Conservation (phyloP, 2,113 vertebrate genomes). For the Panthera leo region DNA sequence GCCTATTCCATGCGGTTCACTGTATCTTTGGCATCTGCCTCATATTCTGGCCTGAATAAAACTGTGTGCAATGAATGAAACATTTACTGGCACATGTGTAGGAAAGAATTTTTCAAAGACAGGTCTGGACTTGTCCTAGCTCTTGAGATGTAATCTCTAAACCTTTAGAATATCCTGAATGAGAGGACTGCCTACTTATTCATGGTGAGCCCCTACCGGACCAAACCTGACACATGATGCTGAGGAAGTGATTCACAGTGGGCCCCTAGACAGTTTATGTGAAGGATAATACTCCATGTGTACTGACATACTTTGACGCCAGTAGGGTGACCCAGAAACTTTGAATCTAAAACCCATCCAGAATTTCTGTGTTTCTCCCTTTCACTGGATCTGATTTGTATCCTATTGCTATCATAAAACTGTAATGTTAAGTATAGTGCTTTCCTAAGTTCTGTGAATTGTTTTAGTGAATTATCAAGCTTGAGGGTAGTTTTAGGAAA, state of each 20-base stretch:
- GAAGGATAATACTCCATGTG: background rate
- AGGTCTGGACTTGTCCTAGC: background rate
- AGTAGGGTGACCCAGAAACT: background rate
- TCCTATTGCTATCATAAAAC: background rate
- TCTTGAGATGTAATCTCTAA: background rate
- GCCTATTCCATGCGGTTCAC: background rate
- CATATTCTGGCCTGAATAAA: background rate
- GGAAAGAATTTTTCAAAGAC: background rate
- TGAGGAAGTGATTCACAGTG: background rate
- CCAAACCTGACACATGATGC: background rate
- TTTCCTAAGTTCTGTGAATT: background rate
- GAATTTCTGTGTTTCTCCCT: background rate
- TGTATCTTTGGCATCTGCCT: background rate
- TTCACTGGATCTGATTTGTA: conserved; percentile 23
- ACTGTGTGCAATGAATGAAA: background rate
- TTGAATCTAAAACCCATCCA: background rate
- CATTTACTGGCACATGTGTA: background rate
- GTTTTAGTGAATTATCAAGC: background rate
- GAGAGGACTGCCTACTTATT: background rate
- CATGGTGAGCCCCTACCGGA: background rate
- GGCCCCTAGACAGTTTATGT: background rate
- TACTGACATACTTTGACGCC: background rate
- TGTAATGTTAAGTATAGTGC: background rate
- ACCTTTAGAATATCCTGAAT: background rate
- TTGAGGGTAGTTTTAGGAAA: background rate